Evolutionary conservation across 2,113 vertebrate species (phyloP).

Genomic region (Balaeniceps rex): DNA sequence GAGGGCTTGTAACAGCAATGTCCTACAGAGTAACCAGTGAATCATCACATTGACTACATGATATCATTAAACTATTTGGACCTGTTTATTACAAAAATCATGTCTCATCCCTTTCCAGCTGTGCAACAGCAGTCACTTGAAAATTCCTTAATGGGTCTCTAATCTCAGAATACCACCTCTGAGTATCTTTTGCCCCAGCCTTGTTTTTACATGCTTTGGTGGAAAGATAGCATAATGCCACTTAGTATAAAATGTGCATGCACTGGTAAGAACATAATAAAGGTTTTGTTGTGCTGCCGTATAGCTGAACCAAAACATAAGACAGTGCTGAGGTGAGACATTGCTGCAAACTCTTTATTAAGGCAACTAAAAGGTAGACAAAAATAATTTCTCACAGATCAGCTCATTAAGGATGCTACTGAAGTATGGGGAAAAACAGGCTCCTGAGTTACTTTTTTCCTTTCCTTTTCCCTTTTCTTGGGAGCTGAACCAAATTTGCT

Average conservation of each 20-base stretch:
- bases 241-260: neutral
- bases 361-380: neutral
- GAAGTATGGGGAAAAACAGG: neutral
- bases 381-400: constrained; percentile 14
- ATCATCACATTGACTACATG: neutral
- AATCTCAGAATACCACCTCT: neutral
- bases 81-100: neutral
- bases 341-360: neutral
- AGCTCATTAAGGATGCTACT: constrained; percentile 23
- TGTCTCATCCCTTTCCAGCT: neutral
- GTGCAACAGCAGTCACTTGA: neutral
- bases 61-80: neutral
- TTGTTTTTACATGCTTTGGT: neutral
- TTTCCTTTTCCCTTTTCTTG: neutral
- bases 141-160: neutral
- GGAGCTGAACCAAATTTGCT: constrained; percentile 25
- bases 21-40: neutral
- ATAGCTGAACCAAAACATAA: neutral
- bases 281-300: neutral
- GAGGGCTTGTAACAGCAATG: neutral
- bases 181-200: neutral
- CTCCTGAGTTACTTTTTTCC: neutral
- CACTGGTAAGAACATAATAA: neutral
- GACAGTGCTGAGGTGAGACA: neutral
- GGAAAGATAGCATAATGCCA: neutral